Percentiles rank a stretch among this genome's conserved stretches.
Evolutionary conservation across 2,113 vertebrate genomes (phyloP).

Genomic region (Anhinga anhinga): DNA sequence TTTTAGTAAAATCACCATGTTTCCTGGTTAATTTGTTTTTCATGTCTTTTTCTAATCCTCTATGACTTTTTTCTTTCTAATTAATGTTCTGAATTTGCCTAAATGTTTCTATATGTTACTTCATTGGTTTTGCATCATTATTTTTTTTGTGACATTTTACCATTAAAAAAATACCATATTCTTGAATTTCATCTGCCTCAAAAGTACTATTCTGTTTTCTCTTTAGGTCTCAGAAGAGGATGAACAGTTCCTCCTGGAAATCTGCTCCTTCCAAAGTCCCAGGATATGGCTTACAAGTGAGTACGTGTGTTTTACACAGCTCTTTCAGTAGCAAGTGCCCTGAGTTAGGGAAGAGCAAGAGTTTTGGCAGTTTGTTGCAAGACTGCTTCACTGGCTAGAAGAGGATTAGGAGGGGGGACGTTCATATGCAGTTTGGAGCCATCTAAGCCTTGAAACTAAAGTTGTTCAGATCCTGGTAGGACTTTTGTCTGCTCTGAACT

Average conservation of each 20-base stretch:
- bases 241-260: slow-evolving; percentile 29
- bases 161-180: not conserved
- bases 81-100: not conserved
- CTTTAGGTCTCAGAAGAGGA: slow-evolving; percentile 73
- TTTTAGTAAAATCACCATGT: accelerated
- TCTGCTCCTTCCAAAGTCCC: slow-evolving; percentile 64
- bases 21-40: not conserved
- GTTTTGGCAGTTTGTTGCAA: not conserved
- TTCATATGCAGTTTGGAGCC: not conserved
- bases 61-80: not conserved
- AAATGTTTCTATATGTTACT: accelerated
- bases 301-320: accelerated
- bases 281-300: slow-evolving; percentile 88
- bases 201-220: not conserved
- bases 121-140: accelerated
- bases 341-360: accelerated
- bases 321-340: not conserved
- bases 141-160: not conserved
- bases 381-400: accelerated
- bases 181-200: not conserved
- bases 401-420: not conserved
- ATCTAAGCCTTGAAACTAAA: not conserved
- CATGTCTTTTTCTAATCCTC: no score
- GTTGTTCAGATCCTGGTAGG: not conserved
- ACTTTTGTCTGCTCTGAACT: not conserved